Evolutionary conservation across 2,113 vertebrate genomes (phyloP).

Genomic region (Tragelaphus scriptus): DNA sequence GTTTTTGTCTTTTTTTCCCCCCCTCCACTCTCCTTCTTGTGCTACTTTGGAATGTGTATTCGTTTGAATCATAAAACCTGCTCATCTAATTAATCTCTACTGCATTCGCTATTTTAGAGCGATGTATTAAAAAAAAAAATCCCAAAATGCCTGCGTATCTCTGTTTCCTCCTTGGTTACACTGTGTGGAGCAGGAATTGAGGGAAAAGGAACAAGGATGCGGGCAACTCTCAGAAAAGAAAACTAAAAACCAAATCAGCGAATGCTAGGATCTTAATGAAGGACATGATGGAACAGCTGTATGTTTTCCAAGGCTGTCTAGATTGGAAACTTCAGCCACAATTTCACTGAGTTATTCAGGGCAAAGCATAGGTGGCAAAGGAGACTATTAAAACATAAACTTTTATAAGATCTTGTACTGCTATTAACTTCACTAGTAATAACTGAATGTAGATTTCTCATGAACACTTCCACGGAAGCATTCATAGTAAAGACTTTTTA

Average conservation of each 20-base stretch:
- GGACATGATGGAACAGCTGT: not conserved
- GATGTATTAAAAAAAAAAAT: not conserved
- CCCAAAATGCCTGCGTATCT: not conserved
- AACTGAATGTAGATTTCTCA: not conserved
- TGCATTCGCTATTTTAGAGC: not conserved
- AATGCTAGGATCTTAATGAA: not conserved
- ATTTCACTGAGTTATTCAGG: not conserved
- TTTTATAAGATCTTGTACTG: constrained; percentile 12
- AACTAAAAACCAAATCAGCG: not conserved
- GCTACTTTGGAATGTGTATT: not conserved
- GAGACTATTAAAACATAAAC: not conserved
- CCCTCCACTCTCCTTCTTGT: not conserved
- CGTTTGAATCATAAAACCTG: not conserved
- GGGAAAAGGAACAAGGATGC: not conserved
- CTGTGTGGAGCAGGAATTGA: not conserved
- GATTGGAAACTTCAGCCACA: not conserved
- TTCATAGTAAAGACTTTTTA: not conserved
- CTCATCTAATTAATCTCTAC: not conserved
- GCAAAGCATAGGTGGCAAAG: not conserved
- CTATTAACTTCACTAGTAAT: not conserved
- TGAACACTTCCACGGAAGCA: not conserved
- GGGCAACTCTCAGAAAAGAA: not conserved
- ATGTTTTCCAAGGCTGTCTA: not conserved
- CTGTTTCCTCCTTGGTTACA: not conserved
- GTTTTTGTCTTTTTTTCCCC: not conserved